Evolutionary conservation across 1,140 invertebrate genomes (phyloP).

Genomic region (Apocrypta bakeri): DNA sequence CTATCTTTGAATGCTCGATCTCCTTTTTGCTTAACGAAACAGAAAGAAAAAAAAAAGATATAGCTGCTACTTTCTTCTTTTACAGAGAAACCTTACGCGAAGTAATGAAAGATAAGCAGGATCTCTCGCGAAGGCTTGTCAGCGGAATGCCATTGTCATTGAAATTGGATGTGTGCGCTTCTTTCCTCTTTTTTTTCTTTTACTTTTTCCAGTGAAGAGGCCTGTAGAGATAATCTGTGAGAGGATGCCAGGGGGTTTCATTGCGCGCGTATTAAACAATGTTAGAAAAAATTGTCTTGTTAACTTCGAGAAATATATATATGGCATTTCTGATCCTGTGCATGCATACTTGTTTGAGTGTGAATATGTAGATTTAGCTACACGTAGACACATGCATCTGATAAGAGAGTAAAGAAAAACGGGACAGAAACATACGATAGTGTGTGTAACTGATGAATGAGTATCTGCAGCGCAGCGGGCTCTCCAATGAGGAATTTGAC

Average conservation of each 20-base stretch:
- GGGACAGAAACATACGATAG: background rate
- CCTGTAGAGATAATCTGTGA: slow-evolving; percentile 11
- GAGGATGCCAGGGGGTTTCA: background rate
- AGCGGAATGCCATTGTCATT: slow-evolving; percentile 40
- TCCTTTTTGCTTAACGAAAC: background rate
- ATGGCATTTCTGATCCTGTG: slow-evolving; percentile 59
- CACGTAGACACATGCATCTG: background rate
- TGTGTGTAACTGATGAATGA: slow-evolving; percentile 36
- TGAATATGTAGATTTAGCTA: background rate
- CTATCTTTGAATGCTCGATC: background rate
- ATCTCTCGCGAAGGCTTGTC: background rate
- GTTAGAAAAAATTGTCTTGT: background rate
- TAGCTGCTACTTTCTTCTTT: background rate
- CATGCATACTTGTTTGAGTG: slow-evolving; percentile 8
- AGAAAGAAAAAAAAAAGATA: background rate
- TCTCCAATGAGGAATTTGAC: background rate
- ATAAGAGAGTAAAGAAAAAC: background rate
- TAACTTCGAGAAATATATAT: slow-evolving; percentile 55
- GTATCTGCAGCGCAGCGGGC: background rate
- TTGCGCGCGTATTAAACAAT: too few relatives aligned
- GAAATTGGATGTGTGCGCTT: background rate
- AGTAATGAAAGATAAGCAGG: slow-evolving; percentile 22
- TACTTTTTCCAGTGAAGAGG: background rate
- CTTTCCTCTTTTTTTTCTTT: slow-evolving; percentile 1
- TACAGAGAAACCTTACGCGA: background rate